These are phyloP conservation scores for Miniopterus natalensis DNA, from an alignment of 2,113 vertebrate genomes.

Conservation along the genomic window DNA sequence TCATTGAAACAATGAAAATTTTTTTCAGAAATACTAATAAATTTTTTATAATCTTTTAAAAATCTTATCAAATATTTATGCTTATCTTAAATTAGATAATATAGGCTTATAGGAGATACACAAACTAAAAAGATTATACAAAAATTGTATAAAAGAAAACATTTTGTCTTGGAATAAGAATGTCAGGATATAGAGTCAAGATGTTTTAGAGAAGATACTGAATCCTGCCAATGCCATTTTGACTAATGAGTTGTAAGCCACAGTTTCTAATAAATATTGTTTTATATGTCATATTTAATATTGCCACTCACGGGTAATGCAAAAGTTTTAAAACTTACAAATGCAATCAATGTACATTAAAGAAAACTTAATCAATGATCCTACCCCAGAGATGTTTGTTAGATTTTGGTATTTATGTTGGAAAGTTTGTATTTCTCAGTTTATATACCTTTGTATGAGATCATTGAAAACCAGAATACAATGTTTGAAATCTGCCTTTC, in stretches of 20 bases:
- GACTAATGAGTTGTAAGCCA: neutral
- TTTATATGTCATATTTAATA: neutral
- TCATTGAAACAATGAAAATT: neutral
- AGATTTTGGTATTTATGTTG: neutral
- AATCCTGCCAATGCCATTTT: neutral
- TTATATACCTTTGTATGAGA: neutral
- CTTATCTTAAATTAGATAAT: neutral
- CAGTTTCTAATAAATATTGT: neutral
- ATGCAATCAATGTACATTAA: neutral
- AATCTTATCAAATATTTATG: neutral
- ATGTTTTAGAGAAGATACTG: neutral
- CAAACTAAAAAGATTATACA: neutral
- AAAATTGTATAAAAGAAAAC: neutral
- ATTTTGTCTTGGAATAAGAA: neutral
- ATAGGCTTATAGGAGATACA: neutral
- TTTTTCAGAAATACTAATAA: neutral
- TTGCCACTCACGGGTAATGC: neutral
- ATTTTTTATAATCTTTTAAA: neutral
- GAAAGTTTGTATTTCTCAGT: neutral
- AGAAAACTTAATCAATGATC: neutral
- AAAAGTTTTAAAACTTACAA: neutral
- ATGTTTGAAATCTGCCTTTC: neutral
- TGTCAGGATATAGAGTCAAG: neutral
- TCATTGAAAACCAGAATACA: neutral
- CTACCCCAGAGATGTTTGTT: neutral